These are phyloP conservation scores for Sternotherus odoratus DNA, from an alignment of 2,797 vertebrate genomes.

Conservation along the genomic window DNA sequence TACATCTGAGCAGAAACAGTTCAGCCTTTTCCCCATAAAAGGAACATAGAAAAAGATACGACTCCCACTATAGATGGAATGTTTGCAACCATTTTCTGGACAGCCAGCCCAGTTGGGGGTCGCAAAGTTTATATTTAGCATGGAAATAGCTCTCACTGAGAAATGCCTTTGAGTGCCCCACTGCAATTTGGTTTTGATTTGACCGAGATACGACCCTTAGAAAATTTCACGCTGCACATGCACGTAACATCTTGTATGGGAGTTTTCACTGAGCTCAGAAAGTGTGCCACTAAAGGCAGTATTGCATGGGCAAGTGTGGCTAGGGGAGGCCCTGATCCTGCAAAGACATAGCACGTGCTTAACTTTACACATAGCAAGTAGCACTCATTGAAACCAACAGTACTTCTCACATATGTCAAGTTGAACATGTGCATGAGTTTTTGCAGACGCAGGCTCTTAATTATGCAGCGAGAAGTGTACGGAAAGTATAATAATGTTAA, in stretches of 20 bases:
- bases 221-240: not conserved
- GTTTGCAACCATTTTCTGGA: not conserved
- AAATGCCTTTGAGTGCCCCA: conserved; percentile 58
- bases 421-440: not conserved
- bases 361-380: not conserved
- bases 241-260: not conserved
- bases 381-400: not conserved
- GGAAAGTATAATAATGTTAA: not conserved
- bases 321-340: not conserved
- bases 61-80: not conserved
- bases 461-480: not conserved
- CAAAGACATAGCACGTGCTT: not conserved
- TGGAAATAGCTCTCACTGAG: conserved; percentile 37
- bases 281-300: not conserved
- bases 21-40: not conserved
- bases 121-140: conserved; percentile 59
- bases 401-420: not conserved
- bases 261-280: not conserved
- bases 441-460: not conserved
- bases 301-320: accelerated
- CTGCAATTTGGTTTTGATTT: conserved; percentile 55
- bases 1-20: not conserved
- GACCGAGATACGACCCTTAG: conserved; percentile 57
- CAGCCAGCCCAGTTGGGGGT: conserved; percentile 26
- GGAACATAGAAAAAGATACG: not conserved